These are phyloP conservation scores for Bombus picipes DNA, from an alignment of 1,140 invertebrate species.

Conservation along the genomic window DNA sequence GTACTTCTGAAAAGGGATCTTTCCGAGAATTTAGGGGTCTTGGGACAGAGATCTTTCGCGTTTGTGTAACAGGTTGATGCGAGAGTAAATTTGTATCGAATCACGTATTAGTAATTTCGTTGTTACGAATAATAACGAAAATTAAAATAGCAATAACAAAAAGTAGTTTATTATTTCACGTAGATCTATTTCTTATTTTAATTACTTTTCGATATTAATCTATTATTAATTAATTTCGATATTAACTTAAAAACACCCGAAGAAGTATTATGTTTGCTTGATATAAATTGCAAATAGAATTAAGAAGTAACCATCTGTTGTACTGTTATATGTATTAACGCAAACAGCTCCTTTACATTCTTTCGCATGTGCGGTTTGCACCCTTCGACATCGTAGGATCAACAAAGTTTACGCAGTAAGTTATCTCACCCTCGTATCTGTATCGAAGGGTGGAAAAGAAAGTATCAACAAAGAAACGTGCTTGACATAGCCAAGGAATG, in stretches of 20 bases:
- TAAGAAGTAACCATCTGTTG: neutral
- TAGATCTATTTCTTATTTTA: no score
- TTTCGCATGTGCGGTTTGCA: neutral
- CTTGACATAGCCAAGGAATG: conserved; percentile 24
- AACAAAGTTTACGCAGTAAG: conserved; percentile 24
- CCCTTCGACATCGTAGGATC: conserved; percentile 13
- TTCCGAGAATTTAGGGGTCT: neutral
- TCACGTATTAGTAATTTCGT: no score
- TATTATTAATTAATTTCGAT: neutral
- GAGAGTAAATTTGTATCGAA: no score
- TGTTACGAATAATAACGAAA: neutral
- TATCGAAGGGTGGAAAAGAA: neutral
- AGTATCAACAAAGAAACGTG: conserved; percentile 54
- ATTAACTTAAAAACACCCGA: neutral
- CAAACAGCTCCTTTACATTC: neutral
- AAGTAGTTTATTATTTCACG: no score
- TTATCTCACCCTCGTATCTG: conserved; percentile 36
- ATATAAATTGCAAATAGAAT: neutral
- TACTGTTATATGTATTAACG: neutral
- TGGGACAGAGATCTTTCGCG: no score
- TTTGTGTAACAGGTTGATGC: neutral
- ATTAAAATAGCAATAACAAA: no score
- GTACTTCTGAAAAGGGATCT: neutral
- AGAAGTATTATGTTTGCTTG: neutral
- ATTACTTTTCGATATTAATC: neutral